Evolutionary conservation across 2,797 vertebrate genomes (phyloP), one percentile per base, ranked within the genome.

Genomic region (Sebastes itinus): DNA sequence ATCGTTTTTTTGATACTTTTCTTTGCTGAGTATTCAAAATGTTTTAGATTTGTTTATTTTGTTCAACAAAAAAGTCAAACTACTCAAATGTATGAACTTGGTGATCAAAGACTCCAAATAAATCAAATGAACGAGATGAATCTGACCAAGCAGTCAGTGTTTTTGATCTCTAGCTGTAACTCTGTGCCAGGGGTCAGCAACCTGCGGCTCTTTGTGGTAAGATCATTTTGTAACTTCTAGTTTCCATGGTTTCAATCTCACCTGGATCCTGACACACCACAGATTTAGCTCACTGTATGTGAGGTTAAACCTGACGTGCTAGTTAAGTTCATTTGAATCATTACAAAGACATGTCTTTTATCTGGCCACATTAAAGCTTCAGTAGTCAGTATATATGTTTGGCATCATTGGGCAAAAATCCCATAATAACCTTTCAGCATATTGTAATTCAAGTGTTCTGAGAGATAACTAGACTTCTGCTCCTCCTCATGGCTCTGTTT

Each of bases 1-100:
- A 0, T 38, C 0, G 0, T 13, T 35, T 5, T 49, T 54, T 10
- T 54, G 0, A 54, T 22, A n/a, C 46, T 49, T 49, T 54, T 54
- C 49, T 54, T 54, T 54, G 20, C 49, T 4, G 46, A 49, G 46
- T 49, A 49, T 20, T 49, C 7, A 49, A 18, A 18, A 49, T 49
- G 46, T 18, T 49, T 60, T 32, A 30, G 11, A 60, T 1, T 35
- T 30, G 8, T 22, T 49, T 11, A 60, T 54, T 63, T 28, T 64
- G 32, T 28, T 23, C 4, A 30, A 63, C 7, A 6, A n/a, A 68
- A 55, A 9, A 32, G 6, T 42, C 2, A 30, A 22, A 73, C 30
- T 32, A 49, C 5, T 28, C 11, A 33, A 58, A 68, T 33, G 20
- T 12, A 46, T 46, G 46, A 4, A 49, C 2, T 18, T 18, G 18